These are phyloP conservation scores for Tinea pellionella DNA, from an alignment of 2,888 invertebrate species.

Conservation along the genomic window DNA sequence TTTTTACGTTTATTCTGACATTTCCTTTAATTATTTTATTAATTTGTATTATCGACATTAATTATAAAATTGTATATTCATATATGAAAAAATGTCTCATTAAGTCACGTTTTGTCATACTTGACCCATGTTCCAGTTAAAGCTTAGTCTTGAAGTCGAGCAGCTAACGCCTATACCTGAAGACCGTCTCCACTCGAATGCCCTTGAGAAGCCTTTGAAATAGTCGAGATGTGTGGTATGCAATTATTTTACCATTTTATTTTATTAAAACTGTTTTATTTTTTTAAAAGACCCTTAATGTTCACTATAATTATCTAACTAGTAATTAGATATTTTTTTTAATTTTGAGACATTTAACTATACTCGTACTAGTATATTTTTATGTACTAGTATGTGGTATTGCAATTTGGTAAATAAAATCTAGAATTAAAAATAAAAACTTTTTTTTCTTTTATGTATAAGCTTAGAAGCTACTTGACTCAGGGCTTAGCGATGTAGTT, in stretches of 20 bases:
- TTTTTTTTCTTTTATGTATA: neutral
- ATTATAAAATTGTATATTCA: no score
- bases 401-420: neutral
- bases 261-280: neutral
- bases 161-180: neutral
- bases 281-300: no score
- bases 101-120: neutral
- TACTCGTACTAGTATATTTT: no score
- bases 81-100: neutral
- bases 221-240: neutral
- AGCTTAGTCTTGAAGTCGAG: neutral
- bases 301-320: no score
- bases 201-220: neutral
- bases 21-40: no score
- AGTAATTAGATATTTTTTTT: no score
- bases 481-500: constrained; percentile 31
- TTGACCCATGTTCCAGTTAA: neutral
- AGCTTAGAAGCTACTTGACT: neutral
- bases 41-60: no score
- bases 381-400: no score
- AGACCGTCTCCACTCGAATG: neutral
- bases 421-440: neutral
- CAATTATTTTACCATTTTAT: neutral
- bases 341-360: no score
- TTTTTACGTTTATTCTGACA: no score